Percentiles rank a stretch among this genome's conserved stretches.
Conservation (phyloP, 2,797 vertebrate genomes). For the Sebastes goodei region DNA sequence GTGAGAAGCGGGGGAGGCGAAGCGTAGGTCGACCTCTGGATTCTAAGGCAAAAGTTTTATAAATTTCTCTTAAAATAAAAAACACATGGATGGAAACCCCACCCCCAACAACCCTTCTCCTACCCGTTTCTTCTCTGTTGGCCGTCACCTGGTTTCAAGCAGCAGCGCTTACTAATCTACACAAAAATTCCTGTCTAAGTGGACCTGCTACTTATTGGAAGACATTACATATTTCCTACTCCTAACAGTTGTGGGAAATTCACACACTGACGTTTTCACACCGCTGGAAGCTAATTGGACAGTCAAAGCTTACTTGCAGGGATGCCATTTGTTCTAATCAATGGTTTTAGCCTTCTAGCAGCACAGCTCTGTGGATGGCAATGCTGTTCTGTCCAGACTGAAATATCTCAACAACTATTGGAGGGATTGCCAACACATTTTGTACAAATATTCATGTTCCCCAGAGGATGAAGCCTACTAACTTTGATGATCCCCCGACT, state of each 20-base stretch:
- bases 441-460: background rate
- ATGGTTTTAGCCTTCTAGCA: background rate
- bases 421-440: background rate
- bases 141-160: slow-evolving; percentile 63
- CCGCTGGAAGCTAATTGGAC: slow-evolving; percentile 11
- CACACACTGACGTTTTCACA: slow-evolving; percentile 13
- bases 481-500: background rate
- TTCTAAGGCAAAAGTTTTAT: slow-evolving; percentile 77
- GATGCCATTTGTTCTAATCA: slow-evolving; percentile 8
- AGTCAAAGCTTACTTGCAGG: background rate
- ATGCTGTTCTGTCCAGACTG: background rate
- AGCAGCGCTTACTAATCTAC: slow-evolving; percentile 65
- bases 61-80: slow-evolving; percentile 79
- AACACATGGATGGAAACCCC: slow-evolving; percentile 73
- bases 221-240: slow-evolving; percentile 48
- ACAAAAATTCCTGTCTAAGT: slow-evolving; percentile 67
- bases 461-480: background rate
- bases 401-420: background rate
- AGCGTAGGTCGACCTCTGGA: slow-evolving; percentile 70
- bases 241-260: slow-evolving; percentile 60
- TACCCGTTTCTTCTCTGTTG: slow-evolving; percentile 36
- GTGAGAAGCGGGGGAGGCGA: slow-evolving; percentile 53
- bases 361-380: background rate
- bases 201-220: slow-evolving; percentile 55
- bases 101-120: background rate